Conservation (phyloP, 2,888 invertebrate genomes). For the Aporophyla lueneburgensis region DNA sequence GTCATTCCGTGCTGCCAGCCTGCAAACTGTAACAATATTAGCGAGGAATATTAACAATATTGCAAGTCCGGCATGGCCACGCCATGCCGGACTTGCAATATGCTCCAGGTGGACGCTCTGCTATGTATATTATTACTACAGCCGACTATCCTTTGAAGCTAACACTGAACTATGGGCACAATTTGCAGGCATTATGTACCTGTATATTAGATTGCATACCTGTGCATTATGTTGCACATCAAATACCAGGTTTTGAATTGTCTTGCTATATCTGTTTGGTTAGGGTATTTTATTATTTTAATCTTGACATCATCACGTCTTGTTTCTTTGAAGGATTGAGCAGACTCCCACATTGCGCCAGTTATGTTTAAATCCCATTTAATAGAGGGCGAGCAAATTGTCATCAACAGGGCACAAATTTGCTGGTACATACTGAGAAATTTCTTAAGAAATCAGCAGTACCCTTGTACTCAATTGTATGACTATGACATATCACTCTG, state of each 20-base stretch:
- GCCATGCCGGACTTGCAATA: no score
- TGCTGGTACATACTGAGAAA: no score
- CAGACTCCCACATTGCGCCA: no score
- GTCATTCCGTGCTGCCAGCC: conserved; percentile 37
- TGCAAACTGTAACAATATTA: conserved; percentile 66
- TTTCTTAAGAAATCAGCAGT: no score
- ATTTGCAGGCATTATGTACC: conserved; percentile 46
- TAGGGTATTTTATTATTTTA: no score
- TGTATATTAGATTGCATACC: background rate
- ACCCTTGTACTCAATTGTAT: no score
- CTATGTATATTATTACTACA: conserved; percentile 59
- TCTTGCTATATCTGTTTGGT: conserved; percentile 13
- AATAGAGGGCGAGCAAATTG: no score
- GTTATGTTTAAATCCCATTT: no score
- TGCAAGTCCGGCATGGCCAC: conserved; percentile 48
- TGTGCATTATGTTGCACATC: conserved; percentile 3
- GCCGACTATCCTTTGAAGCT: conserved; percentile 61
- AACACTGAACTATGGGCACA: conserved; percentile 57
- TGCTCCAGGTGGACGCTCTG: conserved; percentile 51
- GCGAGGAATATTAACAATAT: conserved; percentile 65
- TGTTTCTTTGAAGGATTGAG: no score
- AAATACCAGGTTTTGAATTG: conserved; percentile 12
- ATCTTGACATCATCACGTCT: no score
- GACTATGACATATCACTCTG: no score
- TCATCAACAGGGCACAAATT: no score